These are phyloP conservation scores for Diplodus sargus DNA, from an alignment of 2,797 vertebrate genomes.

Conservation along the genomic window DNA sequence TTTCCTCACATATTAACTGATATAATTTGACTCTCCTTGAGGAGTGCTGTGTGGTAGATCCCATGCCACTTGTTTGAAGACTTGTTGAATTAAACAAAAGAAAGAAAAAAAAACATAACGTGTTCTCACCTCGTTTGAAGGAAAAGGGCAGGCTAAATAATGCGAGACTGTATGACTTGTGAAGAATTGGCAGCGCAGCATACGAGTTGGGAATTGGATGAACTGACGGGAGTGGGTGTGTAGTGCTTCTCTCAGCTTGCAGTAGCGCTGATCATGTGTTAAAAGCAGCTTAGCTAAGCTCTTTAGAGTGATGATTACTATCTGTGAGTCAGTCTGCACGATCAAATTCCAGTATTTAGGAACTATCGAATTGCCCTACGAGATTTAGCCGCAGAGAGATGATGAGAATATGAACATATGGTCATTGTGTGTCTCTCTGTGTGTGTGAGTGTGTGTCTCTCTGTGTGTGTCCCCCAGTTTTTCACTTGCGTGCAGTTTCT, in stretches of 20 bases:
- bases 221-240: constrained; percentile 46
- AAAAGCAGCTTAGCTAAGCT: constrained; percentile 71
- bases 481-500: constrained; percentile 16
- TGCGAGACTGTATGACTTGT: constrained; percentile 32
- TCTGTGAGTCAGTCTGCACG: constrained; percentile 37
- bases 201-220: constrained; percentile 45
- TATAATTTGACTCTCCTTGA: constrained; percentile 42
- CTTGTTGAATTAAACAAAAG: constrained; percentile 27
- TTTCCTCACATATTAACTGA: constrained; percentile 35
- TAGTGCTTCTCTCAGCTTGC: constrained; percentile 50
- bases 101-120: constrained; percentile 3
- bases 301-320: constrained; percentile 63
- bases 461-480: constrained; percentile 3
- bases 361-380: constrained; percentile 38
- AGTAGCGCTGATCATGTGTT: constrained; percentile 61
- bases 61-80: constrained; percentile 22
- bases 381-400: constrained; percentile 38
- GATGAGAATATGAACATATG: constrained; percentile 40
- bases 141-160: constrained; percentile 13
- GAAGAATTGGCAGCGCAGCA: constrained; percentile 43
- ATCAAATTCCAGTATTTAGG: constrained; percentile 62
- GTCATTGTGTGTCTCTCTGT: constrained; percentile 22
- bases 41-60: constrained; percentile 17
- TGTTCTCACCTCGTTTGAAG: constrained; percentile 28
- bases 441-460: constrained; percentile 22